Evolutionary conservation across 2,797 vertebrate genomes (phyloP).

Genomic region (Myotis vivesi): DNA sequence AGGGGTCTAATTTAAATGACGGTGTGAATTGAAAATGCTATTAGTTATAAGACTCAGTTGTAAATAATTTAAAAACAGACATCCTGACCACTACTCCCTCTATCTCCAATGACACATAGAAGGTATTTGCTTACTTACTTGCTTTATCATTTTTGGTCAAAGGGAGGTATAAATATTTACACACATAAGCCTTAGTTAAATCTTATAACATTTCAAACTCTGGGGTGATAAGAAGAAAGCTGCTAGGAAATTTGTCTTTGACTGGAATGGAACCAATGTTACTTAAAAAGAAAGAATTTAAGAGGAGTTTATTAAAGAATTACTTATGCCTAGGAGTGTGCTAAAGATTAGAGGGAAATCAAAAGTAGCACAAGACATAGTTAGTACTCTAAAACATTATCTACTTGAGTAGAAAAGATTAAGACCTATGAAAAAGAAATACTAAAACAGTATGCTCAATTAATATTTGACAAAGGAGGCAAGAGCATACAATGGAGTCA

Average conservation of each 20-base stretch:
- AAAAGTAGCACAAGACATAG: neutral
- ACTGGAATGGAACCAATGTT: neutral
- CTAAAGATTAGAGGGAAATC: neutral
- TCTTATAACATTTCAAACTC: neutral
- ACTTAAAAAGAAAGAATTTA: slow-evolving; percentile 30
- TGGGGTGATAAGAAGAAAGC: neutral
- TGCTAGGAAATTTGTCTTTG: slow-evolving; percentile 18
- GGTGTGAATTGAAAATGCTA: neutral
- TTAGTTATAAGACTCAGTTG: slow-evolving; percentile 5
- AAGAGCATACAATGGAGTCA: too few species aligned
- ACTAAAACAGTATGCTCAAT: neutral
- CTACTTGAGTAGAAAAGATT: neutral
- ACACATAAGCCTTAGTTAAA: neutral
- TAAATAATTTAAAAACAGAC: slow-evolving; percentile 8
- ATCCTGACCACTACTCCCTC: neutral
- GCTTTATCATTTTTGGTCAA: neutral
- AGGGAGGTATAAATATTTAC: neutral
- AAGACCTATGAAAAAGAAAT: neutral
- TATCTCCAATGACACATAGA: neutral
- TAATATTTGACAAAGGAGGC: too few species aligned
- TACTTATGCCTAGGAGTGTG: neutral
- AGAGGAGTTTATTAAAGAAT: slow-evolving; percentile 8
- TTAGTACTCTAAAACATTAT: neutral
- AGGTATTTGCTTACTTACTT: slow-evolving; percentile 16
- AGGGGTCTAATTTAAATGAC: slow-evolving; percentile 13